Percentiles rank a stretch among this genome's conserved stretches.
Evolutionary conservation across 1,140 invertebrate genomes (phyloP).

Genomic region (Pinna nobilis): DNA sequence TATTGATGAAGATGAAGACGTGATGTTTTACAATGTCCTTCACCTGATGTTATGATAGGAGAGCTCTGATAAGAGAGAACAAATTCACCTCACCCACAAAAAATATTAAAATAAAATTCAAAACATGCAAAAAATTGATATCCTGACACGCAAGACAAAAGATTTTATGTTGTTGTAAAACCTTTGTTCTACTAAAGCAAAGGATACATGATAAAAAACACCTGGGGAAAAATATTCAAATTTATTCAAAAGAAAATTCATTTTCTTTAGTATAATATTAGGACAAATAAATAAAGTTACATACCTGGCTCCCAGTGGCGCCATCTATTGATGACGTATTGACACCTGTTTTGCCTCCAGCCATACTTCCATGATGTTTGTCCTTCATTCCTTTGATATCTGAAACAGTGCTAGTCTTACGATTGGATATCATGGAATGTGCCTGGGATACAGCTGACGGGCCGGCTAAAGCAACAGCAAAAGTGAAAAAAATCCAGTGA

Average conservation of each 20-base stretch:
- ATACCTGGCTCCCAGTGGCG: slow-evolving; percentile 68
- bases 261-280: no score
- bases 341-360: slow-evolving; percentile 56
- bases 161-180: no score
- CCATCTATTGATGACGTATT: slow-evolving; percentile 67
- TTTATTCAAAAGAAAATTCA: neutral
- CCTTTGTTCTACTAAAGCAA: no score
- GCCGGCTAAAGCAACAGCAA: slow-evolving; percentile 37
- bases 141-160: no score
- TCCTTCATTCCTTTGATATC: slow-evolving; percentile 65
- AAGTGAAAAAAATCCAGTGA: neutral
- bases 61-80: no score
- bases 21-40: no score
- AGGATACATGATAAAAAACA: neutral
- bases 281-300: neutral
- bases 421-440: slow-evolving; percentile 66
- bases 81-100: no score
- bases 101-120: no score
- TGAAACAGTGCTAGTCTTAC: slow-evolving; percentile 68
- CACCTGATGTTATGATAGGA: no score
- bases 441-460: slow-evolving; percentile 51
- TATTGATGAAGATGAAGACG: no score
- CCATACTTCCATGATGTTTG: slow-evolving; percentile 58
- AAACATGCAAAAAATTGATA: no score
- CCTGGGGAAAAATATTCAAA: neutral